Base-by-base conservation (phyloP, 2,113 vertebrate genomes). In the Pterocles orientalis region DNA sequence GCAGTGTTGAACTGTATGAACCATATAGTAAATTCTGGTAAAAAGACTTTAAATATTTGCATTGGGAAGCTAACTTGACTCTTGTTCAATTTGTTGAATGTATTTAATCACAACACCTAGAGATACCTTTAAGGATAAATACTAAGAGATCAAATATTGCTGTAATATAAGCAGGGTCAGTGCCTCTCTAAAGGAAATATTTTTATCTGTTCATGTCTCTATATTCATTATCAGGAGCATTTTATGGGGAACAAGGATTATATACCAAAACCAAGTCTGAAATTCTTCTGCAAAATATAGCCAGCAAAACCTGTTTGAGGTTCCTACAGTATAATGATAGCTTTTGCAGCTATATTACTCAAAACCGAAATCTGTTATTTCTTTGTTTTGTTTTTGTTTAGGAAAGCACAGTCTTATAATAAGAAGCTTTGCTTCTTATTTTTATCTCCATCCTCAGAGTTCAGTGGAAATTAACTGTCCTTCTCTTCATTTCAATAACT, bases 401-500 rank as follows among this genome's bases (percentile, higher is more conserved):
- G 33, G n/a, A 66, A 84, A 66, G 12, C 34, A 34, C n/a, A 25
- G 41, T 41, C 41, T 41, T 13, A 41, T 41, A 41, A 41, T 14
- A 41, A 14, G 41, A 41, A 69, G 23, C 31, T 82, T 76, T 71
- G 28, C 20, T 62, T 81, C 34, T 70, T 95, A 25, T 39, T 91
- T 95, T 91, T 70, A 68, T 90, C 87, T 95, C 28, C n/a, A 47
- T 65, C 12, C 47, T 94, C 47, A 39, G 65, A 82, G 70, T 86
- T 86, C 65, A 61, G 21, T 80, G 58, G 48, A 93, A 94, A 88
- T 84, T 76, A 95, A 60, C 41, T 50, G 10, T 34, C 57, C 18
- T 66, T 12, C 24, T 70, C n/a, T 48, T 81, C 15, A 50, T 84
- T 91, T 90, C 57, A 94, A 78, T 7, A 83, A 56, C 14, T 62